Evolutionary conservation across 2,888 invertebrate genomes (phyloP).

Genomic region (Podotricha telesiphe): DNA sequence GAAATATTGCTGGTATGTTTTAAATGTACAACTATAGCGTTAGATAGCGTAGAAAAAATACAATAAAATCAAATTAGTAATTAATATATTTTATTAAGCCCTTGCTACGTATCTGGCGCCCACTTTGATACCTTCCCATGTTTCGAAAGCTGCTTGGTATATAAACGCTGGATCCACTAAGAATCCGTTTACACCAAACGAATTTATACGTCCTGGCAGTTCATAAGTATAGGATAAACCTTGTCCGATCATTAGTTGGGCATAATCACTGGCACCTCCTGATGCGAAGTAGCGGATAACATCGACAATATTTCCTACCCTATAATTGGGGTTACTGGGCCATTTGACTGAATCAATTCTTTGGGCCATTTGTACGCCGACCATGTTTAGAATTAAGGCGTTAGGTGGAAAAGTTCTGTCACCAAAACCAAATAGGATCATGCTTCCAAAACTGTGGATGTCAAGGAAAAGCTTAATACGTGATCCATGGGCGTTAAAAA

Average conservation of each 20-base stretch:
- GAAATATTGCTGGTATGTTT: too few relatives aligned
- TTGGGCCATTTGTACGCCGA: conserved; percentile 69
- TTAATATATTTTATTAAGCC: conserved; percentile 10
- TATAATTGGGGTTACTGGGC: conserved; percentile 68
- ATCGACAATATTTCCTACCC: conserved; percentile 73
- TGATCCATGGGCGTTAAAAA: conserved; percentile 73
- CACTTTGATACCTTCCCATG: conserved; percentile 84
- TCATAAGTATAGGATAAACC: conserved; percentile 72
- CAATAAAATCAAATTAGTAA: not conserved
- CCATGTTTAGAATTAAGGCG: conserved; percentile 63
- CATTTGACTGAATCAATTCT: conserved; percentile 76
- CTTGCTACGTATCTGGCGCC: conserved; percentile 68
- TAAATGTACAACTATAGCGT: too few relatives aligned
- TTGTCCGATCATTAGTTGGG: conserved; percentile 31
- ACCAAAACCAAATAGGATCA: conserved; percentile 74
- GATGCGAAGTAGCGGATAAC: conserved; percentile 82
- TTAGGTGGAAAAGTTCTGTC: conserved; percentile 75
- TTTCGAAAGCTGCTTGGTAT: conserved; percentile 82
- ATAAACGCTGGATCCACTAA: conserved; percentile 72
- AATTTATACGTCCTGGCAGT: conserved; percentile 67
- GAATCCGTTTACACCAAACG: conserved; percentile 30
- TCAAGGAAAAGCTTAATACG: conserved; percentile 86
- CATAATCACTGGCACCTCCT: conserved; percentile 86
- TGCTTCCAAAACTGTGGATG: conserved; percentile 89
- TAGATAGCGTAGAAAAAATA: not conserved